phyloP scores from a whole-genome alignment of 2,113 vertebrate genomes.

The Nyctereutes procyonoides region DNA sequence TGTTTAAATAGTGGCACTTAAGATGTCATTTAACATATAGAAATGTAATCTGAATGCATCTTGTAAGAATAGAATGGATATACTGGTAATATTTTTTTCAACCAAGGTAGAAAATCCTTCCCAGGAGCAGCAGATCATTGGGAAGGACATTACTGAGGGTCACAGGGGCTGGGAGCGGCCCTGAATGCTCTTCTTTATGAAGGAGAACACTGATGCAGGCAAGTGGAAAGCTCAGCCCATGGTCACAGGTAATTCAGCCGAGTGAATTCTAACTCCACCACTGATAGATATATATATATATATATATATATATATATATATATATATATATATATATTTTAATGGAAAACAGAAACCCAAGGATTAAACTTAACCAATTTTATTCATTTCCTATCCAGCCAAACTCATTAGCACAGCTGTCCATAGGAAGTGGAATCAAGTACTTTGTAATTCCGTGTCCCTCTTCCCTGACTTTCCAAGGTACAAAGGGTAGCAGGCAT shows the following conservation, averaged over 20 bases:
- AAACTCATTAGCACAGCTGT: background rate
- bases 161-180: background rate
- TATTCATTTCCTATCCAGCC: background rate
- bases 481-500: background rate
- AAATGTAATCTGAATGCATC: background rate
- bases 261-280: background rate
- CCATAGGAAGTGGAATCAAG: background rate
- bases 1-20: slow-evolving; percentile 44
- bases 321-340: background rate
- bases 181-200: background rate
- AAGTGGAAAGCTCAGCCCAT: background rate
- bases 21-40: background rate
- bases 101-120: background rate
- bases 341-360: background rate
- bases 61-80: background rate
- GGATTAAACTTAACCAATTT: background rate
- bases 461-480: background rate
- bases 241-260: background rate
- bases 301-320: too few species aligned
- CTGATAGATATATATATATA: too few species aligned
- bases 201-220: background rate
- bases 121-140: background rate
- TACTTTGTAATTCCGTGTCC: background rate
- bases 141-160: background rate
- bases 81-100: background rate